A percentile compares a stretch with the other conserved stretches of the same genome.
Evolutionary conservation across 2,797 vertebrate genomes (phyloP).

Genomic region (Myripristis murdjan): DNA sequence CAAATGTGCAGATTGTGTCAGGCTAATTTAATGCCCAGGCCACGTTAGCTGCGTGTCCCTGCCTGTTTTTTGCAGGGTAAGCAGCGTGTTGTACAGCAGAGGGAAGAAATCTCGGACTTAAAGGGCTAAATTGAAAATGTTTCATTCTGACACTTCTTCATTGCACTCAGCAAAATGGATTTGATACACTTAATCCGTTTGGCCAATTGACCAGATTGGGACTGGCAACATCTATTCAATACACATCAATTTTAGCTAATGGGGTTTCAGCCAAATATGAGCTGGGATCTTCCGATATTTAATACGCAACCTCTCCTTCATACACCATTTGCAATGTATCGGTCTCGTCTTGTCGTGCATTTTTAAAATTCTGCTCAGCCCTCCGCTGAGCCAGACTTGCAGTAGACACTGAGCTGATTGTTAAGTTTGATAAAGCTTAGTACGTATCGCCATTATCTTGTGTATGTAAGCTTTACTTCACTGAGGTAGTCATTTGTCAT

Average conservation of each 20-base stretch:
- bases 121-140: conserved; percentile 70
- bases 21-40: conserved; percentile 73
- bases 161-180: conserved; percentile 75
- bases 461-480: conserved; percentile 63
- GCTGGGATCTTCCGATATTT: conserved; percentile 51
- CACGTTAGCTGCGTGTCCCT: conserved; percentile 55
- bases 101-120: conserved; percentile 64
- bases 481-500: conserved; percentile 74
- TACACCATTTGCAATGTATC: conserved; percentile 4
- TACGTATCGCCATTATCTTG: conserved; percentile 52
- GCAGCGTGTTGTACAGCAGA: conserved; percentile 71
- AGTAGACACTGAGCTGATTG: conserved; percentile 73
- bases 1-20: conserved; percentile 75
- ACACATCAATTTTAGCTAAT: conserved; percentile 64
- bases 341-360: conserved; percentile 61
- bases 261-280: conserved; percentile 33
- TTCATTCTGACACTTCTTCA: conserved; percentile 77
- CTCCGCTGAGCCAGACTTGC: conserved; percentile 59
- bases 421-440: conserved; percentile 71
- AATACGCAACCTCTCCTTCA: conserved; percentile 56
- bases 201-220: conserved; percentile 66
- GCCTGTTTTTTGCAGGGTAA: conserved; percentile 76
- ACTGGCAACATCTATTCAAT: conserved; percentile 63
- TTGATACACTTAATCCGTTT: conserved; percentile 69
- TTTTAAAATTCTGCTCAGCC: conserved; percentile 74